Evolutionary conservation across 2,888 invertebrate genomes (phyloP), one percentile per base, ranked within the genome.

Genomic region (Eupeodes luniger): DNA sequence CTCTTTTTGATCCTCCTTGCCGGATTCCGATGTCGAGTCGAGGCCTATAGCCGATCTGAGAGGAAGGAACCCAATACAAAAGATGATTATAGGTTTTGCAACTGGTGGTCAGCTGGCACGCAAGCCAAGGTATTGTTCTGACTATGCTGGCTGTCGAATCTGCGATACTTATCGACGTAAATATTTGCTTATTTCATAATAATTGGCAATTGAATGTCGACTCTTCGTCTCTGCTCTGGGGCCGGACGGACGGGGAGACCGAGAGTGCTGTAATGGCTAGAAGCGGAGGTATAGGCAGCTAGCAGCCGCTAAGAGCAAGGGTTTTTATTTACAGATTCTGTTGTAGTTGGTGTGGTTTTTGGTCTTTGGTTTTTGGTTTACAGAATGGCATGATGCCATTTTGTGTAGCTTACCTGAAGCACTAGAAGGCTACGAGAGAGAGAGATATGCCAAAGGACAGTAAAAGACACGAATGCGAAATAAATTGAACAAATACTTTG

Each of bases 181-280:
- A 88, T 88, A 88, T 88, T 88, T 88, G 88, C 88, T 88, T 88
- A 88, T 88, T 88, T 85, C 85, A 85, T 88, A 88, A 85, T 88
- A 88, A 88, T 88, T 88, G 88, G 88, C 88, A 85, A 88, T 88
- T 88, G 88, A 85, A 88, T 88, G 81, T 84, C 80, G 87, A 84
- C 80, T 81, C 9, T 40, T 40, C 40, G 6, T 27, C 27, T 27
- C 27, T 27, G 27, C 2, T 27, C 27, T 27, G 27, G 27, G 27
- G 9, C 40, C 40, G 40, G 5, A 40, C 40, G 9, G 40, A 40
- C 40, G 40, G 40, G 40, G 40, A 3, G 40, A 5, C 40, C 1
- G 62, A 79, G 70, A 72, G 59, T 59, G 57, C 47, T 59, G 72
- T 47, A 36, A 36, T 34, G 11, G 10, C 4, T 4, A 9, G 47